Percentiles rank a stretch among this genome's conserved stretches.
Evolutionary conservation across 2,888 invertebrate species (phyloP).

Genomic region (Eudasyphora cyanicolor): DNA sequence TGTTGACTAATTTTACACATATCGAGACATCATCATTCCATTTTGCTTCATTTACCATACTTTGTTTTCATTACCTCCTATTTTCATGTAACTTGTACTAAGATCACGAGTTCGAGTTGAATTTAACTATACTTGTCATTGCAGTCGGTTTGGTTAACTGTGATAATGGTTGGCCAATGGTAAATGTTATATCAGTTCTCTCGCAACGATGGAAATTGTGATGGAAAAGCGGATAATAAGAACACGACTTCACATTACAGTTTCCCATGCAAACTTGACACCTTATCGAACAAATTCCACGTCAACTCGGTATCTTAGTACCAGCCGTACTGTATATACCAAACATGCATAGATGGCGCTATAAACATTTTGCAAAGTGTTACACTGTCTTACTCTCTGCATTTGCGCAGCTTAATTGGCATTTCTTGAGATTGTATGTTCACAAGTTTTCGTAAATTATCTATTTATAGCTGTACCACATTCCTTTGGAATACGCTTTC

Average conservation of each 20-base stretch:
- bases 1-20: neutral
- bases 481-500: constrained; percentile 40
- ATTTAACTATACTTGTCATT: too few relatives aligned
- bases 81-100: neutral
- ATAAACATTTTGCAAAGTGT: constrained; percentile 69
- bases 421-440: constrained; percentile 65
- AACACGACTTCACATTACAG: too few relatives aligned
- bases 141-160: too few relatives aligned
- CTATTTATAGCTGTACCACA: constrained; percentile 67
- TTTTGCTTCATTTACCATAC: neutral
- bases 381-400: constrained; percentile 11
- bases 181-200: too few relatives aligned
- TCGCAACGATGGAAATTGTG: too few relatives aligned
- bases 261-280: too few relatives aligned
- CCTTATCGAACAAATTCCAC: too few relatives aligned
- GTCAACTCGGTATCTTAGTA: too few relatives aligned
- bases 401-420: constrained; percentile 55
- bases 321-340: too few relatives aligned
- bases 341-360: neutral
- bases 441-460: constrained; percentile 78
- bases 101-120: too few relatives aligned
- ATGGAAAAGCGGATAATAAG: too few relatives aligned
- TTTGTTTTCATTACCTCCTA: neutral
- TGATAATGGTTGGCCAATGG: too few relatives aligned
- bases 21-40: neutral